Base-by-base conservation (phyloP, 2,797 vertebrate genomes). In the Manis crassicaudata region DNA sequence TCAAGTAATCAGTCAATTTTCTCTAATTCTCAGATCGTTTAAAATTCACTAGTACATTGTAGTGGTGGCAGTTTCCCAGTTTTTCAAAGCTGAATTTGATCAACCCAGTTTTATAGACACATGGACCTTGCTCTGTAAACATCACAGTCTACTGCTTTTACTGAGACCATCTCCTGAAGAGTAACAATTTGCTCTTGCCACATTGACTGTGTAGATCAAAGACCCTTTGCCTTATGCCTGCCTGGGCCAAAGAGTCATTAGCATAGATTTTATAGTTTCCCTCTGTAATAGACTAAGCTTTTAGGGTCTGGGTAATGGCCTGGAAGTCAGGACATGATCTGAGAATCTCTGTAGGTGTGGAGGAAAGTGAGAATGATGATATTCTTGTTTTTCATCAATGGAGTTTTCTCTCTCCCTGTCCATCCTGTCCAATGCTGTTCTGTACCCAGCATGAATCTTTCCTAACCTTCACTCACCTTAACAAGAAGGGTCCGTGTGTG, bases 231-330 rank as follows among this genome's bases (percentile, higher is more conserved):
- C 62, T 96, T 90, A 20, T 5, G 86, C 82, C 18, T 80, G 37
- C 43, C 54, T 50, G 52, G 72, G 52, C 81, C 89, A 67, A 95
- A 93, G 1, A 96, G 68, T 94, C 94, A 92, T 94, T 92, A 76
- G 9, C 80, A 97, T 60, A 88, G 92, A 96, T 96, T 97, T 96
- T 92, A 32, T 27, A 88, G 40, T 92, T 85, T 96, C 12, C 50
- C 27, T 76, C 75, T 92, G 93, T 94, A 96, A 95, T 90, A 73
- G 77, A 85, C 40, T 84, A 80, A 76, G 81, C 79, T 91, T 96
- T 97, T 91, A 94, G 86, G 80, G 67, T 81, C 58, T 86, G 21
- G 50, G 35, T 81, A 93, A 92, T n/a, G 17, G 46, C 92, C 79
- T 90, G 50, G 60, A 94, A 92, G 62, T 92, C 81, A 93, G 76